Conservation (phyloP, 1,140 invertebrate species). For the Lucilia sericata region DNA sequence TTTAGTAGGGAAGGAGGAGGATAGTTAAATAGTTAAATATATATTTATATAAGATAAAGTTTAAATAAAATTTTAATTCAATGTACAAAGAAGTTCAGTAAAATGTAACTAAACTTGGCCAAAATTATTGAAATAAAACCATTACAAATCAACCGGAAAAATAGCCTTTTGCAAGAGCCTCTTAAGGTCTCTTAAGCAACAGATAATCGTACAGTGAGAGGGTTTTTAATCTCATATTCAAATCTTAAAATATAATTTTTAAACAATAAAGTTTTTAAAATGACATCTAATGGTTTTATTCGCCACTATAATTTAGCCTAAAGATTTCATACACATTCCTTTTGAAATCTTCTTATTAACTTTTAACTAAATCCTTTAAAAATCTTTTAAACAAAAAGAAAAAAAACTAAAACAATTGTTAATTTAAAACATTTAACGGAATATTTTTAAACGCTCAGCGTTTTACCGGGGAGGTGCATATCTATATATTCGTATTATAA, state of each 20-base stretch:
- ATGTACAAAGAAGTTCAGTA: neutral
- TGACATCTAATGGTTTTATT: neutral
- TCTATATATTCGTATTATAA: neutral
- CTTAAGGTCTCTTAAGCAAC: too few relatives aligned
- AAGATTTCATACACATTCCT: too few relatives aligned
- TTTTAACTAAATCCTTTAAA: too few relatives aligned
- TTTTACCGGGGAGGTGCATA: neutral
- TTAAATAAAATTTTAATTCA: neutral
- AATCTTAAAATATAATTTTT: too few relatives aligned
- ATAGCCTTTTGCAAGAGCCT: too few relatives aligned
- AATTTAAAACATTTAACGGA: neutral
- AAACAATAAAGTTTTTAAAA: too few relatives aligned
- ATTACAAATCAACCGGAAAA: too few relatives aligned
- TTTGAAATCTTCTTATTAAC: too few relatives aligned
- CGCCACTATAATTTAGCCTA: neutral
- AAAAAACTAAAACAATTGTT: neutral
- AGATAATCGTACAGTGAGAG: too few relatives aligned
- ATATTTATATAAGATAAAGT: neutral
- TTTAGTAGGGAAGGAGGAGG: neutral
- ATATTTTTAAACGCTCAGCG: conserved; percentile 36
- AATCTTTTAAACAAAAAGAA: neutral
- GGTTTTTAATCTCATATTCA: too few relatives aligned
- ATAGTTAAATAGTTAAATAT: neutral
- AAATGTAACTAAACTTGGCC: neutral
- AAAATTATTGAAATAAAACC: too few relatives aligned